phyloP scores from a whole-genome alignment of 2,797 vertebrate species.

The Valencia hispanica region DNA sequence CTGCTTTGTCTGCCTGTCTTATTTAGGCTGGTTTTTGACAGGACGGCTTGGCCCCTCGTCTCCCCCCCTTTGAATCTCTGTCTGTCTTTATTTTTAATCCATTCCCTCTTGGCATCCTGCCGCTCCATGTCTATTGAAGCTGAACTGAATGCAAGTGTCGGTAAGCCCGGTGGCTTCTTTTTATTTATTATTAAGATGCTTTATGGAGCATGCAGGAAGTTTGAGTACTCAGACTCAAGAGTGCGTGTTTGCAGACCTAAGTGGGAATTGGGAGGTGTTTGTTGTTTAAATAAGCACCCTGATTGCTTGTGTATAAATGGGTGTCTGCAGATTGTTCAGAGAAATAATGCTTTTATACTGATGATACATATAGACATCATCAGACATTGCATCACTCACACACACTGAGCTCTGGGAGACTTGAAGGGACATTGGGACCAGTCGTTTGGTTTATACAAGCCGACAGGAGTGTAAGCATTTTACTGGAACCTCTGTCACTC shows the following conservation, averaged over 20 bases:
- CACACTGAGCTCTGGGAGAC: conserved; percentile 22
- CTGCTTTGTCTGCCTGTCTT: conserved; percentile 62
- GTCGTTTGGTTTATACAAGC: conserved; percentile 54
- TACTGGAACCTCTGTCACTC: conserved; percentile 35
- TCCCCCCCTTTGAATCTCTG: conserved; percentile 35
- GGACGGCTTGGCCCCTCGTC: conserved; percentile 30
- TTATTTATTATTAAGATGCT: conserved; percentile 71
- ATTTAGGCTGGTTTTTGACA: conserved; percentile 69
- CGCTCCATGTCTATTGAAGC: conserved; percentile 73
- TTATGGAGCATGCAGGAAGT: conserved; percentile 56
- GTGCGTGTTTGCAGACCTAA: conserved; percentile 29
- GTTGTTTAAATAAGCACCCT: conserved; percentile 17
- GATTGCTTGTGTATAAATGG: conserved; percentile 6
- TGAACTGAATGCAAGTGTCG: conserved; percentile 76
- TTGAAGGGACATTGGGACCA: conserved; percentile 55
- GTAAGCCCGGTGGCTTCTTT: conserved; percentile 61
- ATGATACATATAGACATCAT: conserved; percentile 29
- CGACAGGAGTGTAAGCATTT: conserved; percentile 40
- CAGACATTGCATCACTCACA: conserved; percentile 15
- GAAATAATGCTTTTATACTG: conserved; percentile 37
- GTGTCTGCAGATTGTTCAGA: conserved; percentile 28
- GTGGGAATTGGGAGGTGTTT: conserved; percentile 24
- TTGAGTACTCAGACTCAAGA: conserved; percentile 36
- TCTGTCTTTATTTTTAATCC: conserved; percentile 72
- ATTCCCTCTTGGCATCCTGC: conserved; percentile 73